Percentiles rank a stretch among this genome's conserved stretches.
Conservation (phyloP, 2,888 invertebrate genomes). For the Hofmannophila pseudospretella region DNA sequence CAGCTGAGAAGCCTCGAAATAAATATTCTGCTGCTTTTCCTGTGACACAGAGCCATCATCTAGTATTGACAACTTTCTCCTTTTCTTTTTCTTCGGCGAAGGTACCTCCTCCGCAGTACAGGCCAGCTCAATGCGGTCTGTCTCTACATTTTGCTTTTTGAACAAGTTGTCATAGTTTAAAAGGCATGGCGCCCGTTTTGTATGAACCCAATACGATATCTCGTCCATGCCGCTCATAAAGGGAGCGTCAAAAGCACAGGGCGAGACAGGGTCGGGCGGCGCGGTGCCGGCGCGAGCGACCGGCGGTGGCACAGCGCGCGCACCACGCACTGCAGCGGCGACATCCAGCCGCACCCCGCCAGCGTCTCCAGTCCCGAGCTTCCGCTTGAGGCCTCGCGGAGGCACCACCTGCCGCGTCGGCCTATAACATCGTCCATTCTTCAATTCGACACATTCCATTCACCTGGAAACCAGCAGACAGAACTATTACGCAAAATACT, state of each 20-base stretch:
- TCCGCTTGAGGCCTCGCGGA: constrained; percentile 25
- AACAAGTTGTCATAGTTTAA: constrained; percentile 54
- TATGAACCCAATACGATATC: constrained; percentile 67
- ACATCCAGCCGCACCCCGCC: constrained; percentile 36
- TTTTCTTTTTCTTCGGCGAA: constrained; percentile 51
- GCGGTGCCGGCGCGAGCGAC: too few species aligned
- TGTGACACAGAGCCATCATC: constrained; percentile 49
- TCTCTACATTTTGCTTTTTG: constrained; percentile 35
- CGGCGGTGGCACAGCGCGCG: constrained; percentile 31
- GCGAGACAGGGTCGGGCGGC: too few species aligned
- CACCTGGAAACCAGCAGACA: constrained; percentile 47
- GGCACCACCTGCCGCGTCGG: constrained; percentile 18
- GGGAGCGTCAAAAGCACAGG: constrained; percentile 30
- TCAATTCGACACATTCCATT: constrained; percentile 49
- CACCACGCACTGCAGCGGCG: constrained; percentile 34
- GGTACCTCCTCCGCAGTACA: constrained; percentile 31
- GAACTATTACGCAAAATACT: too few species aligned
- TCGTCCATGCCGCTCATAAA: constrained; percentile 71
- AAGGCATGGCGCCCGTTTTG: constrained; percentile 67
- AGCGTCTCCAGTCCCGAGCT: constrained; percentile 28
- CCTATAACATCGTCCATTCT: constrained; percentile 26
- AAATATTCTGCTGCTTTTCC: constrained; percentile 49
- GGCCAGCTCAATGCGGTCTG: too few species aligned
- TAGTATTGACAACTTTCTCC: constrained; percentile 48
- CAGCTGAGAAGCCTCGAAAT: constrained; percentile 47